phyloP scores from a whole-genome alignment of 2,888 invertebrate species.

The Drosophila histrio region DNA sequence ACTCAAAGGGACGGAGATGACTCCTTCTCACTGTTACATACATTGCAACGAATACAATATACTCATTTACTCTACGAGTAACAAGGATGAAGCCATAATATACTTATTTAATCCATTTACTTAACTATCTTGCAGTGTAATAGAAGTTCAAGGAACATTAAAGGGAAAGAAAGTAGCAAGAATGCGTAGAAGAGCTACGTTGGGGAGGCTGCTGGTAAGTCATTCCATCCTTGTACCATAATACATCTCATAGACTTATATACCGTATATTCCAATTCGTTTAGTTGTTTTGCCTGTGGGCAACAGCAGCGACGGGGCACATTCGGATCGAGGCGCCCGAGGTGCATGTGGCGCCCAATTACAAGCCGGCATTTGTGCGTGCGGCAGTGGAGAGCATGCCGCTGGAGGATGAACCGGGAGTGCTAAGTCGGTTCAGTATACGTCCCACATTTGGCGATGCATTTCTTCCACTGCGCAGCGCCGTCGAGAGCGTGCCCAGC shows the following conservation, averaged over 20 bases:
- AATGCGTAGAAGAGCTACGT: conserved; percentile 60
- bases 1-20: too few relatives aligned
- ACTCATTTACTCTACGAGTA: too few relatives aligned
- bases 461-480: conserved; percentile 88
- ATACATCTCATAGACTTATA: too few relatives aligned
- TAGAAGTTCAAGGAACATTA: not conserved
- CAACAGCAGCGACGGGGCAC: conserved; percentile 56
- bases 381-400: conserved; percentile 83
- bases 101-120: not conserved
- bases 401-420: conserved; percentile 43
- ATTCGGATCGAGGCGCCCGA: conserved; percentile 79
- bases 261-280: not conserved
- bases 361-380: conserved; percentile 79
- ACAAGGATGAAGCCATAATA: too few relatives aligned
- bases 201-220: conserved; percentile 52
- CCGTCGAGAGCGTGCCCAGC: conserved; percentile 90
- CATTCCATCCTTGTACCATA: not conserved
- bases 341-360: conserved; percentile 60
- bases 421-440: conserved; percentile 68
- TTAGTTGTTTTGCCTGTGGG: conserved; percentile 53
- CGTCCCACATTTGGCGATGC: conserved; percentile 80
- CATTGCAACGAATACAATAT: too few relatives aligned
- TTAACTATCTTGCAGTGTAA: not conserved
- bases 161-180: not conserved
- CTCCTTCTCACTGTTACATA: too few relatives aligned